A percentile compares a stretch with the other conserved stretches of the same genome.
Evolutionary conservation across 1,140 invertebrate genomes (phyloP).

Genomic region (Spodoptera frugiperda): DNA sequence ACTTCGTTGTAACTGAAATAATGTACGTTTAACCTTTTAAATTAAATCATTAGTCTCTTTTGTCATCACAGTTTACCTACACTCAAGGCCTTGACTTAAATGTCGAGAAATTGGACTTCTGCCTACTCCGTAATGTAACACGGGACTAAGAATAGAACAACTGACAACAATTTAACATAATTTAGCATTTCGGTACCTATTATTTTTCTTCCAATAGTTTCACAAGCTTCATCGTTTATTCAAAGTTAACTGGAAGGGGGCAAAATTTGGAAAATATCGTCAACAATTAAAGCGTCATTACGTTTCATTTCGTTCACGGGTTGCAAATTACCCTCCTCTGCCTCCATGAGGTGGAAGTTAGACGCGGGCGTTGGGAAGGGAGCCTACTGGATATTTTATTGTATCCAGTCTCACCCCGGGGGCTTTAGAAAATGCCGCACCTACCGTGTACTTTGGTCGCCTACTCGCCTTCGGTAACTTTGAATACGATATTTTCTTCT

Average conservation of each 20-base stretch:
- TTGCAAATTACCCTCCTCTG: constrained; percentile 57
- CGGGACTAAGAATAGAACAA: constrained; percentile 11
- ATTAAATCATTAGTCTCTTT: constrained; percentile 21
- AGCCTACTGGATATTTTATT: constrained; percentile 60
- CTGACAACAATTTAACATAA: background rate
- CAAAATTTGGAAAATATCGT: constrained; percentile 29
- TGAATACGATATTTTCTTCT: constrained; percentile 22
- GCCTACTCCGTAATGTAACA: constrained; percentile 28
- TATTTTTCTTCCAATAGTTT: constrained; percentile 18
- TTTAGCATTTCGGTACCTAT: background rate
- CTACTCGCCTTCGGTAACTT: constrained; percentile 15
- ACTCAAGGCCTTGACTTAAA: constrained; percentile 32
- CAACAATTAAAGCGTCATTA: constrained; percentile 43
- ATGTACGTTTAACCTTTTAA: constrained; percentile 2
- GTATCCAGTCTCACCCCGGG: constrained; percentile 57
- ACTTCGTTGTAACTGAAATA: background rate
- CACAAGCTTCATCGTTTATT: background rate
- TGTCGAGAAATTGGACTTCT: constrained; percentile 36
- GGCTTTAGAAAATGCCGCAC: constrained; percentile 47
- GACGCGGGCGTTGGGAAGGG: constrained; percentile 46
- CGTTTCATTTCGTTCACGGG: constrained; percentile 45
- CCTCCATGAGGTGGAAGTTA: constrained; percentile 28
- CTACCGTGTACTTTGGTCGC: constrained; percentile 9
- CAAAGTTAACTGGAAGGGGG: background rate
- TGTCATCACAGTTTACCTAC: constrained; percentile 10